Conservation (phyloP, 2,113 vertebrate species). For the Campylorhamphus procurvoides region DNA sequence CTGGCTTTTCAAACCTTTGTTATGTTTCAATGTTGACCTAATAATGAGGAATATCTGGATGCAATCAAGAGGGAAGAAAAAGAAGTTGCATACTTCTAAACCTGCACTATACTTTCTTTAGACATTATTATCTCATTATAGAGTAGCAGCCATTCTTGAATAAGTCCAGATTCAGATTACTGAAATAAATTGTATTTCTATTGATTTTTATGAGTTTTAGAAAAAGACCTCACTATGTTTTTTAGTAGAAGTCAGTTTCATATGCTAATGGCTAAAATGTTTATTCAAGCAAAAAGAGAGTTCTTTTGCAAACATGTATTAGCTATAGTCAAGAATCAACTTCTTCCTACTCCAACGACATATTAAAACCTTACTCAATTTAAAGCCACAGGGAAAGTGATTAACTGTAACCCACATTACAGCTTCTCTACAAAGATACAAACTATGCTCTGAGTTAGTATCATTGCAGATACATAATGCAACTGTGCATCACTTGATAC, state of each 20-base stretch:
- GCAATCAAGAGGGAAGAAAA: background rate
- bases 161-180: background rate
- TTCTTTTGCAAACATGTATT: background rate
- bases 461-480: background rate
- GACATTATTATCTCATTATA: background rate
- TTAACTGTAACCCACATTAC: background rate
- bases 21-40: background rate
- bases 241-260: background rate
- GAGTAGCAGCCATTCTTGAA: background rate
- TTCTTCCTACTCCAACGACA: background rate
- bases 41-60: background rate
- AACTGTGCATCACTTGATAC: background rate
- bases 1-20: background rate
- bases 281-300: background rate
- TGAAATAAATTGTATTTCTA: background rate
- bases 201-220: background rate
- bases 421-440: background rate
- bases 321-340: background rate
- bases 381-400: background rate
- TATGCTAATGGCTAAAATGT: background rate
- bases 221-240: background rate
- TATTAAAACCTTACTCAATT: background rate
- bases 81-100: background rate
- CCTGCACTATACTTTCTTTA: background rate
- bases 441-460: background rate